Evolutionary conservation across 2,113 vertebrate genomes (phyloP).

Genomic region (Chelonoidis abingdonii): DNA sequence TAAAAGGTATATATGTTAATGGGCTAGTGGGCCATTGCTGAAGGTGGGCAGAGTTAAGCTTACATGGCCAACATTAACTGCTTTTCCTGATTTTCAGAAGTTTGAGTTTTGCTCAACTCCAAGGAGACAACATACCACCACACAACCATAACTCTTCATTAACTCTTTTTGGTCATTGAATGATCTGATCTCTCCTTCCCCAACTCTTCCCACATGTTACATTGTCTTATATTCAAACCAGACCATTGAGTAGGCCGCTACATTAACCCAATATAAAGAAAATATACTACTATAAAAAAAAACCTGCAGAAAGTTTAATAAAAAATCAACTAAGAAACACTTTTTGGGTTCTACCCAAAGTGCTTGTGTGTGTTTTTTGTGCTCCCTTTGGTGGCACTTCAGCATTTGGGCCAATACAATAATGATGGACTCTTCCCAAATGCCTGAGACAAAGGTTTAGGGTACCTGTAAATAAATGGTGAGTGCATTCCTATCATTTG

Average conservation of each 20-base stretch:
- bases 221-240: neutral
- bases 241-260: neutral
- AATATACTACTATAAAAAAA: neutral
- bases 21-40: neutral
- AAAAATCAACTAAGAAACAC: neutral
- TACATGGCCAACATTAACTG: neutral
- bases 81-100: neutral
- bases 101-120: neutral
- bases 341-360: neutral
- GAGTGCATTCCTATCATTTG: neutral
- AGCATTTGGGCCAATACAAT: neutral
- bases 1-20: neutral
- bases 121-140: neutral
- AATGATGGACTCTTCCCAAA: neutral
- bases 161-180: no score
- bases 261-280: neutral
- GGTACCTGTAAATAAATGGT: neutral
- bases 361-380: neutral
- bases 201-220: neutral
- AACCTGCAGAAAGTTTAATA: neutral
- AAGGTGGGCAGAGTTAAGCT: neutral
- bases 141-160: neutral
- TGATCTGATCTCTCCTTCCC: neutral
- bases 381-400: neutral
- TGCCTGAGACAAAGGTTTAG: neutral